These are phyloP conservation scores for Stegophylla sp. DNA, from an alignment of 2,888 invertebrate species.

Conservation along the genomic window DNA sequence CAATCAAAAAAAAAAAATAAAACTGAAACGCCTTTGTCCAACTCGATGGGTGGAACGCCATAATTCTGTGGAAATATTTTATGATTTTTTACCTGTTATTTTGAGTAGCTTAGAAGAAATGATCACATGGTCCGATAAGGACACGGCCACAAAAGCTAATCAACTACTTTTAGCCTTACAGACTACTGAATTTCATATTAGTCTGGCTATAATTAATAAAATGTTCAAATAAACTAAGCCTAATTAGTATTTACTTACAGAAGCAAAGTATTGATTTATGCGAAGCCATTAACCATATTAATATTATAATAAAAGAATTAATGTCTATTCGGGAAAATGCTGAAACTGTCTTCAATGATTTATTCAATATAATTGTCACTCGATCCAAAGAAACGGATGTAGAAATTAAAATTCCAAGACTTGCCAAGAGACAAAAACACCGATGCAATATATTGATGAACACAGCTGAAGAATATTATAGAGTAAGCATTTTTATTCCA, in stretches of 20 bases:
- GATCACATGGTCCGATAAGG: conserved; percentile 7
- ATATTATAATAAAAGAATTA: neutral
- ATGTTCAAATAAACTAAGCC: neutral
- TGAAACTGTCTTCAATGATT: neutral
- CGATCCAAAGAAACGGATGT: neutral
- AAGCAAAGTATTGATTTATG: neutral
- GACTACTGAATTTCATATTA: conserved; percentile 19
- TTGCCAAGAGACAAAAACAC: neutral
- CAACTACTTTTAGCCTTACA: conserved; percentile 23
- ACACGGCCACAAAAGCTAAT: conserved; percentile 8
- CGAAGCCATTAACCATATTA: conserved; percentile 18
- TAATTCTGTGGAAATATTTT: conserved; percentile 15
- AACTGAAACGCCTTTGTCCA: conserved; percentile 23
- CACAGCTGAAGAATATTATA: neutral
- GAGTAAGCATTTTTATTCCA: conserved; percentile 6
- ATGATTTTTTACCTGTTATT: conserved; percentile 6
- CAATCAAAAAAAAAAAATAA: conserved; percentile 4
- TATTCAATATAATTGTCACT: neutral
- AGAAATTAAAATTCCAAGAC: neutral
- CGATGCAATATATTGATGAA: neutral
- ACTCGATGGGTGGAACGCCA: conserved; percentile 34
- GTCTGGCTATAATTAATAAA: neutral
- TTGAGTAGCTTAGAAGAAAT: conserved; percentile 39
- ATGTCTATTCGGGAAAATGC: neutral
- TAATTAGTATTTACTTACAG: too few species aligned